phyloP scores from a whole-genome alignment of 2,113 vertebrate genomes.

The Polyodon spathula region DNA sequence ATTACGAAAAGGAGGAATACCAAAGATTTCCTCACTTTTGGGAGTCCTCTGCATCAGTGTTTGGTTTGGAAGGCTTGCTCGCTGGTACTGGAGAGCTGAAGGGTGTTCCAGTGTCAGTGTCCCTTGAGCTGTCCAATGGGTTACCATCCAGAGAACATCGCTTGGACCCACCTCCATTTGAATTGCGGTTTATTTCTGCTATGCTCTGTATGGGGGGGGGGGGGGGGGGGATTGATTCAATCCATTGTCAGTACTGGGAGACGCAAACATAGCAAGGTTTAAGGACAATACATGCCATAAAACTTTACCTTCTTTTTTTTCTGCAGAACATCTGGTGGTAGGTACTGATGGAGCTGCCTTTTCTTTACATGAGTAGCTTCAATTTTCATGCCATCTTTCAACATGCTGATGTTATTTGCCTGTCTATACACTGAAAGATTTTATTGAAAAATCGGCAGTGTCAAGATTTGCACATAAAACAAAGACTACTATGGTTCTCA shows the following conservation, averaged over 20 bases:
- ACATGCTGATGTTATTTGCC: conserved; percentile 84
- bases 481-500: not conserved
- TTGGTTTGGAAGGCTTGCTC: conserved; percentile 51
- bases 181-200: conserved; percentile 63
- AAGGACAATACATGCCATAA: not conserved
- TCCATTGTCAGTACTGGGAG: not conserved
- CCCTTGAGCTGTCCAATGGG: conserved; percentile 69
- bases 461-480: not conserved
- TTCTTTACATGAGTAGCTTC: conserved; percentile 90
- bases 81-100: conserved; percentile 53
- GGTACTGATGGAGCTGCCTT: conserved; percentile 86
- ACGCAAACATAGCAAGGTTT: not conserved
- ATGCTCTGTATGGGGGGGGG: conserved; percentile 53
- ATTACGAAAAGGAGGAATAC: not conserved
- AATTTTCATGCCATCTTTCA: conserved; percentile 93
- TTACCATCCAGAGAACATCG: conserved; percentile 68
- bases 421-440: conserved; percentile 81
- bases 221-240: not conserved
- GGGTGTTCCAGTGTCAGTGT: conserved; percentile 66
- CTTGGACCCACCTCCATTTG: conserved; percentile 63
- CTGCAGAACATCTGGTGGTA: conserved; percentile 81
- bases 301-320: conserved; percentile 80
- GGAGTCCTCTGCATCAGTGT: conserved; percentile 47
- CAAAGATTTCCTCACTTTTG: conserved; percentile 41
- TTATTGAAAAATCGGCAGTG: not conserved